A percentile compares a stretch with the other conserved stretches of the same genome.
phyloP scores from a whole-genome alignment of 2,797 vertebrate species.

The Typhlichthys subterraneus region DNA sequence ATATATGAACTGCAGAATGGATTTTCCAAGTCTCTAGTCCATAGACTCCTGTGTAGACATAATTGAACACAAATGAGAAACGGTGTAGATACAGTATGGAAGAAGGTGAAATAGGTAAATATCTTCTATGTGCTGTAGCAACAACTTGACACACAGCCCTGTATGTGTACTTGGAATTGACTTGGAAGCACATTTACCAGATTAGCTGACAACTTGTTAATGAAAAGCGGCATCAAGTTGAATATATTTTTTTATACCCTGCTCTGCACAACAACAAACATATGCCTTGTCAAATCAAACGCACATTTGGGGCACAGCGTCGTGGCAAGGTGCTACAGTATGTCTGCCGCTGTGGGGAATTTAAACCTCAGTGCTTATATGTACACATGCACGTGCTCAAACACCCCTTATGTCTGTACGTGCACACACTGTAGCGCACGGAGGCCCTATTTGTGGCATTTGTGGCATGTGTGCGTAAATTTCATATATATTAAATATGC shows the following conservation, averaged over 20 bases:
- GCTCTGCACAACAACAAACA: slow-evolving; percentile 8
- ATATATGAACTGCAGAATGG: slow-evolving; percentile 32
- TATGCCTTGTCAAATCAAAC: slow-evolving; percentile 4
- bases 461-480: slow-evolving; percentile 16
- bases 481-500: slow-evolving; percentile 11
- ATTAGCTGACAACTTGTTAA: slow-evolving; percentile 22
- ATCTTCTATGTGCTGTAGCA: too few relatives aligned
- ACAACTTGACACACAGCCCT: background rate
- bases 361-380: background rate
- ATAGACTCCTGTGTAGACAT: too few relatives aligned
- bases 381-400: background rate
- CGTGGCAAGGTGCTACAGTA: background rate
- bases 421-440: background rate
- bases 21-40: slow-evolving; percentile 11
- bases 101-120: too few relatives aligned
- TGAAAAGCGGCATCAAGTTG: slow-evolving; percentile 24
- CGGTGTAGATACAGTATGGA: too few relatives aligned
- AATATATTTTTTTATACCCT: slow-evolving; percentile 2
- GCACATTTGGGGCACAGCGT: background rate
- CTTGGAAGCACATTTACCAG: slow-evolving; percentile 17
- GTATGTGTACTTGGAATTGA: slow-evolving; percentile 41
- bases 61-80: too few relatives aligned
- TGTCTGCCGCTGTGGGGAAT: background rate
- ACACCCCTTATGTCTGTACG: background rate
- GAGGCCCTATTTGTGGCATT: background rate